These are phyloP conservation scores for Paedocypris sp. DNA, from an alignment of 2,113 vertebrate genomes.

Conservation along the genomic window DNA sequence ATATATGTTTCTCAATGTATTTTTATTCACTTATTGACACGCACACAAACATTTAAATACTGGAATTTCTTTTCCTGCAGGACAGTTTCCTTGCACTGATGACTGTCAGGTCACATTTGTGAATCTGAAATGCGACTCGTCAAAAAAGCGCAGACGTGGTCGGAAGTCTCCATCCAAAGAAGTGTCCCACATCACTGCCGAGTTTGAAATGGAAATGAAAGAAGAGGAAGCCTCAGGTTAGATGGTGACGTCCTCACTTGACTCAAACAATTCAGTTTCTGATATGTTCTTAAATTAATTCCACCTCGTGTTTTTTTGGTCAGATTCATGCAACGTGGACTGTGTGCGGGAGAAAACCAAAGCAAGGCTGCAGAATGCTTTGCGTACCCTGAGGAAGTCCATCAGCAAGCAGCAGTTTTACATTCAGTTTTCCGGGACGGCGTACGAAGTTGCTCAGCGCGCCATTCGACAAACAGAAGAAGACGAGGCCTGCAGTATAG, in stretches of 20 bases:
- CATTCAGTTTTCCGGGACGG: slow-evolving; percentile 82
- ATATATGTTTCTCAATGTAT: too few species aligned
- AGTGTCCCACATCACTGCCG: slow-evolving; percentile 84
- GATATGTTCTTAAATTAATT: too few species aligned
- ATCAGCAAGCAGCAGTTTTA: slow-evolving; percentile 91
- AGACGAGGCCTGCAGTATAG: slow-evolving; percentile 68
- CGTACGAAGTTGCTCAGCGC: slow-evolving; percentile 86
- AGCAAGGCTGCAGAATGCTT: slow-evolving; percentile 79
- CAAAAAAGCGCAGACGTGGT: slow-evolving; percentile 82
- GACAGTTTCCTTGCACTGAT: slow-evolving; percentile 72
- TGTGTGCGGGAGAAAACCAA: slow-evolving; percentile 77
- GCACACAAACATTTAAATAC: too few species aligned
- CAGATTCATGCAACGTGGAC: slow-evolving; percentile 79
- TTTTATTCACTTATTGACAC: neutral
- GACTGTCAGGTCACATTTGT: slow-evolving; percentile 85
- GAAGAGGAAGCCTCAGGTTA: slow-evolving; percentile 80
- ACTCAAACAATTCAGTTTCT: too few species aligned
- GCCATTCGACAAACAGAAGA: slow-evolving; percentile 63
- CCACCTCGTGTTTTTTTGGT: slow-evolving; percentile 28
- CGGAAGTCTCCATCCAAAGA: slow-evolving; percentile 87
- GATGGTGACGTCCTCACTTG: slow-evolving; percentile 30
- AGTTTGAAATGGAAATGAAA: slow-evolving; percentile 88
- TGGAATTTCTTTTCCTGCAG: slow-evolving; percentile 32
- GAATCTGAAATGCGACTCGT: slow-evolving; percentile 89
- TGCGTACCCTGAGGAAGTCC: slow-evolving; percentile 85